Evolutionary conservation across 2,113 vertebrate species (phyloP).

Genomic region (Maylandia zebra): DNA sequence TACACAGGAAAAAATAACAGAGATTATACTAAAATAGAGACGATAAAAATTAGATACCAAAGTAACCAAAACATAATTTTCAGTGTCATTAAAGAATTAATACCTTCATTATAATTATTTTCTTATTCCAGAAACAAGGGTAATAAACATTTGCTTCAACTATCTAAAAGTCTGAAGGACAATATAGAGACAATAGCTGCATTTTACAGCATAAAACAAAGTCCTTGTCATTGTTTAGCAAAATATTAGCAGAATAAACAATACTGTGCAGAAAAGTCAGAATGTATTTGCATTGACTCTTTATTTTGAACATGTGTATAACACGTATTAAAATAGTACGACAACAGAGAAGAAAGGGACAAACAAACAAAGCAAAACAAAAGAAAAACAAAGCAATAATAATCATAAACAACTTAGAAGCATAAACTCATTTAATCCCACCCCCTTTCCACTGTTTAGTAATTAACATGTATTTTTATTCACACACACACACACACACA

Average conservation of each 20-base stretch:
- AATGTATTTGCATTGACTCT: neutral
- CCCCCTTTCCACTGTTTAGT: neutral
- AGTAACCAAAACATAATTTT: neutral
- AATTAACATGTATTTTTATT: neutral
- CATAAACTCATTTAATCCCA: neutral
- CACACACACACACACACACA: no score
- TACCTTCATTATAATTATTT: neutral
- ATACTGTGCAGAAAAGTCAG: neutral
- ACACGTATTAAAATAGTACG: accelerated
- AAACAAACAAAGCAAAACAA: accelerated
- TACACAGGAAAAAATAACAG: accelerated
- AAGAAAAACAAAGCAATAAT: neutral
- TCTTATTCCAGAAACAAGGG: neutral
- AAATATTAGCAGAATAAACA: neutral
- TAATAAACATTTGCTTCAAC: neutral
- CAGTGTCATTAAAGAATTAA: neutral
- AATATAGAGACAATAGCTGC: neutral
- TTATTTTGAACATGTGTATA: neutral
- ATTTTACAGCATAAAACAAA: neutral
- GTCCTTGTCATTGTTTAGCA: neutral
- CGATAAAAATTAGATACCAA: neutral
- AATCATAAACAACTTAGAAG: neutral
- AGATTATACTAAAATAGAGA: neutral
- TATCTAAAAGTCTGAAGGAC: neutral
- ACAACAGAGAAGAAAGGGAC: neutral